phyloP scores from a whole-genome alignment of 2,113 vertebrate species.

The Lota lota region DNA sequence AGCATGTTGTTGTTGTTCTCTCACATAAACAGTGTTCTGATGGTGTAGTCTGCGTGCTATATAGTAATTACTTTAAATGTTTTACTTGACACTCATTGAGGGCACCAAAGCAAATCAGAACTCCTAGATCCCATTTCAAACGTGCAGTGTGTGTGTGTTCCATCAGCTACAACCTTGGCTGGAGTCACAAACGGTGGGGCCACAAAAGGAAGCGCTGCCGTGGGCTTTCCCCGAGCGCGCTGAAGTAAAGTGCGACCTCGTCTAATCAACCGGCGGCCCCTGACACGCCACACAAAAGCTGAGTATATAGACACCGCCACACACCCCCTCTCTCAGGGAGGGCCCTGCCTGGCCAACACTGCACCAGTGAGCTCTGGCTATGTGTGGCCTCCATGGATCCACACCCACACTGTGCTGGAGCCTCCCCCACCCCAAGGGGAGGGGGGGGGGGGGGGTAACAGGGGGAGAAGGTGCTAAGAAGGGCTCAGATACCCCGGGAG shows the following conservation, averaged over 20 bases:
- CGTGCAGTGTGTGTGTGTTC: too few species aligned
- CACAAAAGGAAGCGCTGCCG: conserved; percentile 22
- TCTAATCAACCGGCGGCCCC: conserved; percentile 31
- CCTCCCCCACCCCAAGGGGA: not conserved
- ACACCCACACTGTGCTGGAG: not conserved
- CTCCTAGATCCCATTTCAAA: too few species aligned
- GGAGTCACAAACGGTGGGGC: conserved; percentile 14
- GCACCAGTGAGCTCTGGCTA: not conserved
- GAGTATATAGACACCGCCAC: conserved; percentile 6
- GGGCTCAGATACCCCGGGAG: too few species aligned
- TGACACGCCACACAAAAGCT: conserved; percentile 23
- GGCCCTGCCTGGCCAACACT: not conserved
- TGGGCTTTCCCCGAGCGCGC: conserved; percentile 4
- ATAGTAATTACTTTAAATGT: too few species aligned
- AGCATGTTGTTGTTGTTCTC: too few species aligned
- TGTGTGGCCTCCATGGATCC: not conserved
- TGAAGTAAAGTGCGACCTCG: conserved; percentile 17
- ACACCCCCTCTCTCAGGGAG: too few species aligned
- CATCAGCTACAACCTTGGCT: too few species aligned
- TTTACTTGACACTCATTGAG: too few species aligned
- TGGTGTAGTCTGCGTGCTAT: not conserved
- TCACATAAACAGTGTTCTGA: not conserved
- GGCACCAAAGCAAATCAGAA: too few species aligned
- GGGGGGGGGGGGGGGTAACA: not conserved
- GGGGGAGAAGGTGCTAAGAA: not conserved